A percentile compares a stretch with the other conserved stretches of the same genome.
phyloP scores from a whole-genome alignment of 2,797 vertebrate genomes.

The Bradypodion pumilum region DNA sequence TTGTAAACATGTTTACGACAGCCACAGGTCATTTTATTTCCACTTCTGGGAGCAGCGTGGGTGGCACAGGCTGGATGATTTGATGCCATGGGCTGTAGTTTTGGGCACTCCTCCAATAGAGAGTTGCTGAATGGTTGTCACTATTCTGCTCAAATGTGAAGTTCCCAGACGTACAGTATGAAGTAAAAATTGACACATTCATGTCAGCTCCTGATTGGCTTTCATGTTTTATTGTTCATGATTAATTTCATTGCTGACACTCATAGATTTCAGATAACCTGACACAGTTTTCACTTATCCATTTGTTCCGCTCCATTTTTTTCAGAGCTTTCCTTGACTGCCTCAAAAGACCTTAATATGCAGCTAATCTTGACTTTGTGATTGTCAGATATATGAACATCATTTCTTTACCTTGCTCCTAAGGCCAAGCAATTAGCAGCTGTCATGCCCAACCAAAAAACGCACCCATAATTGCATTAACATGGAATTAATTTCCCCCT shows the following conservation, averaged over 20 bases:
- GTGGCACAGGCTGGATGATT: no score
- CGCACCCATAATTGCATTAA: constrained; percentile 63
- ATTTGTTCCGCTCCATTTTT: constrained; percentile 43
- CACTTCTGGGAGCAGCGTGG: no score
- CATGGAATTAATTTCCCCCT: constrained; percentile 50
- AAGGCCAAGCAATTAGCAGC: constrained; percentile 46
- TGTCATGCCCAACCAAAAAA: constrained; percentile 61
- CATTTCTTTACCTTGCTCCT: constrained; percentile 70
- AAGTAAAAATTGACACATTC: not conserved
- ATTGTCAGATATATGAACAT: constrained; percentile 54
- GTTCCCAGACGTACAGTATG: not conserved
- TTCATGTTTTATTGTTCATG: constrained; percentile 1
- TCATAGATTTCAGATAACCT: constrained; percentile 42
- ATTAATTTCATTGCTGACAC: constrained; percentile 12
- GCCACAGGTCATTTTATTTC: no score
- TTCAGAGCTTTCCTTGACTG: constrained; percentile 43
- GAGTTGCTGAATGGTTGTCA: constrained; percentile 7
- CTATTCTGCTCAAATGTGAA: not conserved
- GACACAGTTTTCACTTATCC: constrained; percentile 29
- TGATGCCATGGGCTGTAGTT: no score
- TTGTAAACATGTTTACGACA: no score
- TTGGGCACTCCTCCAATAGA: no score
- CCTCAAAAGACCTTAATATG: constrained; percentile 56
- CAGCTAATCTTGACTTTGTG: constrained; percentile 44
- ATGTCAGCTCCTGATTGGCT: constrained; percentile 6